Evolutionary conservation across 2,113 vertebrate genomes (phyloP), one percentile per base, ranked within the genome.

Genomic region (Salvelinus namaycush): DNA sequence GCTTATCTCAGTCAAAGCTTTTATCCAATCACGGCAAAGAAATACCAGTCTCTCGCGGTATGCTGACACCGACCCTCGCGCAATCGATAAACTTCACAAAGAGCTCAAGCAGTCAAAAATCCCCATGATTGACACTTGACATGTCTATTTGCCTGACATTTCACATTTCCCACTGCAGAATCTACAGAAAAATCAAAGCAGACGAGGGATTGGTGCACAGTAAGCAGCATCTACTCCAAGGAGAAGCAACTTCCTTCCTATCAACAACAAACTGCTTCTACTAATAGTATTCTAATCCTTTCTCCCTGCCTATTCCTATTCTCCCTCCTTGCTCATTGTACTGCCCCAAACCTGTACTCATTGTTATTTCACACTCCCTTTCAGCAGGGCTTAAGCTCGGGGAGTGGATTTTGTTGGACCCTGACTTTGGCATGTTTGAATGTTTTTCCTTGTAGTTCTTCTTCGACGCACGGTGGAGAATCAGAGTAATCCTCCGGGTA

Each of bases 351-450:
- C 71, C 68, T 73, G 48, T 74, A 18, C 65, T 57, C 24, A 70
- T 60, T 70, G 18, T 54, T 69, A 74, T 71, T 76, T 79, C 74
- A 76, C 59, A 79, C 39, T 24, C 24, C 57, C 57, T 77, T 76
- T 67, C 59, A 29, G 26, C 64, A 27, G 24, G 44, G 12, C 59
- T 70, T 85, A 76, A 20, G 16, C 24, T 27, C 72, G 70, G 60
- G 16, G 64, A 74, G 20, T 77, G 44, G 54, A 18, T 57, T 73
- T 78, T 80, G 65, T 9, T 24, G 64, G 65, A 75, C 39, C 70
- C 20, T 48, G 9, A 67, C 68, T 76, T 20, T 24, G 64, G 48
- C 64, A 77, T 59, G 73, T 72, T 75, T 60, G 16, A 16, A 22
- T 24, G n/a, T 74, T 39, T 22, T 62, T 62, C 59, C n/a, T 62